Evolutionary conservation across 2,113 vertebrate genomes (phyloP).

Genomic region (Crotalus tigris): DNA sequence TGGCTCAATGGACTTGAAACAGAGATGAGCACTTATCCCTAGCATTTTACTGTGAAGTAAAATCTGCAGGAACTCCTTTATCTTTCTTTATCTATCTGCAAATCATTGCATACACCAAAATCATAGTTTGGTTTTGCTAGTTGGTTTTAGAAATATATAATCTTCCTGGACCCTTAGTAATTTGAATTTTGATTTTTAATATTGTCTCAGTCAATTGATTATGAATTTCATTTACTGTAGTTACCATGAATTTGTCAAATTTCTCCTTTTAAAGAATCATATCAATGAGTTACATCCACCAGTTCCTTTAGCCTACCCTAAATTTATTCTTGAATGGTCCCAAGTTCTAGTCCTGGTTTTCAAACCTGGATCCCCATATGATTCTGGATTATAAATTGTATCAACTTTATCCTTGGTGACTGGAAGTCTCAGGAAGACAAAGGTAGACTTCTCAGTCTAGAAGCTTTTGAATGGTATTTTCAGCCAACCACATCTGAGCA

Average conservation of each 20-base stretch:
- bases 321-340: background rate
- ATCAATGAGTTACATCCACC: background rate
- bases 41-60: background rate
- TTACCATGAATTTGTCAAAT: background rate
- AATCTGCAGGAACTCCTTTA: background rate
- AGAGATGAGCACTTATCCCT: background rate
- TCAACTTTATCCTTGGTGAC: background rate
- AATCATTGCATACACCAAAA: background rate
- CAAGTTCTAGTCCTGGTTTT: background rate
- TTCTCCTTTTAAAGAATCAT: background rate
- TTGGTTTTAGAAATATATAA: background rate
- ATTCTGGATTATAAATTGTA: background rate
- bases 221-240: background rate
- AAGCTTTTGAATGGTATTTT: background rate
- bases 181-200: background rate
- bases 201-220: background rate
- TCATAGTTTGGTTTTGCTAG: background rate
- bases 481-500: background rate
- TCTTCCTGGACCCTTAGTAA: background rate
- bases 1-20: background rate
- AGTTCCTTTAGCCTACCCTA: background rate
- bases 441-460: background rate
- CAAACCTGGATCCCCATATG: background rate
- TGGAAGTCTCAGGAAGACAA: background rate
- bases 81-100: background rate